These are phyloP conservation scores for Syngnathus acus DNA, from an alignment of 2,797 vertebrate species.

Conservation along the genomic window DNA sequence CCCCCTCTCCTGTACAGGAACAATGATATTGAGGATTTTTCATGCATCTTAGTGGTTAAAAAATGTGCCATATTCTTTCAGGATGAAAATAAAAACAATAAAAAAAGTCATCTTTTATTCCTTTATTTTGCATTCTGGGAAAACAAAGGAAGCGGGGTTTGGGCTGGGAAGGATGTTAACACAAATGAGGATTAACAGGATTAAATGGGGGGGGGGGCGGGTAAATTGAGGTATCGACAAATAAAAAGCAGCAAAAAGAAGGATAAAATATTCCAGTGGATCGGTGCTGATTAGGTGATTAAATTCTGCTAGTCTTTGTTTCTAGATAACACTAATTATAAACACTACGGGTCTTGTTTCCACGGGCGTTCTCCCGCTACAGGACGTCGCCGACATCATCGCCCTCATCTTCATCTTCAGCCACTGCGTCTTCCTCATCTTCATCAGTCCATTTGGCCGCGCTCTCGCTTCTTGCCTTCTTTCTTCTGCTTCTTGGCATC, in stretches of 20 bases:
- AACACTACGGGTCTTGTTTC: conserved; percentile 13
- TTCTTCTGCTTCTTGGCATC: conserved; percentile 75
- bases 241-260: conserved; percentile 1
- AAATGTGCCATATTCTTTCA: conserved; percentile 68
- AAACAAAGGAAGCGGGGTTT: not conserved
- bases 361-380: conserved; percentile 48
- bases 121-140: conserved; percentile 1
- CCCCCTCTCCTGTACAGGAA: conserved; percentile 60
- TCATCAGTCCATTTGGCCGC: conserved; percentile 63
- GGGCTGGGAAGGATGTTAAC: not conserved
- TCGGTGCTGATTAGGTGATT: not conserved
- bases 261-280: conserved; percentile 1
- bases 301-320: not conserved
- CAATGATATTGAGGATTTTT: conserved; percentile 49
- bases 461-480: conserved; percentile 73
- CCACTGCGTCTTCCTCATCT: conserved; percentile 16
- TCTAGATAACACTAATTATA: not conserved
- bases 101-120: conserved; percentile 16
- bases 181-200: not conserved
- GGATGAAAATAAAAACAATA: conserved; percentile 67
- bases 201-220: not conserved
- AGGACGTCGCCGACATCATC: conserved; percentile 24
- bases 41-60: conserved; percentile 60
- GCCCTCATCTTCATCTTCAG: conserved; percentile 21
- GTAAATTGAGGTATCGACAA: conserved; percentile 3